Evolutionary conservation across 1,140 invertebrate genomes (phyloP).

Genomic region (Ceratina australensis): DNA sequence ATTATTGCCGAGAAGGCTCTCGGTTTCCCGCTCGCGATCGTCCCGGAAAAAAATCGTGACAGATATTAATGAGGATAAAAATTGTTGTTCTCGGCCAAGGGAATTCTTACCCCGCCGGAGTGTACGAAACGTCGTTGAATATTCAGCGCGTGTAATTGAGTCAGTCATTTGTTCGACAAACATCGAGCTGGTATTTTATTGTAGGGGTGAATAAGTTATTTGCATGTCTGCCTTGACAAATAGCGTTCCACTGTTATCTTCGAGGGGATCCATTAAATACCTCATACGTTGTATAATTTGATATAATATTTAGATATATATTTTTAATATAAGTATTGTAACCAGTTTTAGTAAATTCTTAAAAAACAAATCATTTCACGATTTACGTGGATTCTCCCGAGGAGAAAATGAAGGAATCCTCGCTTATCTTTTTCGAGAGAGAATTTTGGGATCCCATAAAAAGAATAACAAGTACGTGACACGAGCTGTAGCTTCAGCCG

Average conservation of each 20-base stretch:
- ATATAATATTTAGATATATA: no score
- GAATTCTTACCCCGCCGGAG: background rate
- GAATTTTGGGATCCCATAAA: background rate
- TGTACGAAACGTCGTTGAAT: background rate
- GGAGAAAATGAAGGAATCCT: background rate
- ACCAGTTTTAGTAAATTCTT: no score
- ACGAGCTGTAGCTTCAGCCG: background rate
- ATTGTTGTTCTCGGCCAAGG: background rate
- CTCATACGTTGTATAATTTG: no score
- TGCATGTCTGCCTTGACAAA: background rate
- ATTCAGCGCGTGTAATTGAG: background rate
- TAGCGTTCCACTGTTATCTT: background rate
- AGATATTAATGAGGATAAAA: conserved; percentile 58
- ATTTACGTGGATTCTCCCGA: no score
- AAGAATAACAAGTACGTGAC: background rate
- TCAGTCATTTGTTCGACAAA: background rate
- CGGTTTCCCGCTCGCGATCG: background rate
- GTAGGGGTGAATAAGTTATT: background rate
- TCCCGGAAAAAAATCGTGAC: conserved; percentile 23
- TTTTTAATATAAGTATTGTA: no score
- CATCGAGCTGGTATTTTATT: background rate
- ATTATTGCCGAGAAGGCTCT: conserved; percentile 1
- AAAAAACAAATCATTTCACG: no score
- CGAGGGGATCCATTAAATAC: no score
- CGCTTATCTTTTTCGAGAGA: background rate